Evolutionary conservation across 2,888 invertebrate species (phyloP), one percentile per base, ranked within the genome.

Genomic region (Drosophila anomelani): DNA sequence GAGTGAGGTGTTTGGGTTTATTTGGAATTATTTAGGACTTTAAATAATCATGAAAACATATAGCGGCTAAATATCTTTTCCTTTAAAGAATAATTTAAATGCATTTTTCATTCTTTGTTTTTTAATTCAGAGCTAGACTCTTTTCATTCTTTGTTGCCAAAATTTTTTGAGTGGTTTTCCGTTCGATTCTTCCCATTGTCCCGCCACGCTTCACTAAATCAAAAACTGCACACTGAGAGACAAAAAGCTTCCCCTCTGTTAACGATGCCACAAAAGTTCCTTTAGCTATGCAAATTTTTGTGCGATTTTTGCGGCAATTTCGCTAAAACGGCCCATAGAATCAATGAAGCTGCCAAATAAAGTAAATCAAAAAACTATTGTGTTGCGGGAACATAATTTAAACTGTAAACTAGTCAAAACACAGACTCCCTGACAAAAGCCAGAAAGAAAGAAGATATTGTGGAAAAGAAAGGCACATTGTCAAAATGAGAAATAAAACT

Each of bases 131-230:
- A 4, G 20, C 34, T 36, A 15, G 20, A 20, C 20, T 36, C 54
- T 47, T 9, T n/a, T 68, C 47, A 49, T 15, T 64, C 41, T 64
- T 67, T 67, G 67, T 67, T 47, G 20, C 20, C 17, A n/a, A 29
- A 36, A 64, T 26, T 55, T 41, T 64, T 68, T 56, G 9, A 29
- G n/a, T 36, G 15, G 29, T 23, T 68, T 56, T 66, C 49, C 66
- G 49, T 39, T 73, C 34, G 39, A 73, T 73, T 71, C 49, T 51
- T 55, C 26, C 29, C 34, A 55, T 71, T 73, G 73, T 73, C 34
- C 32, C 46, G 29, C 10, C 38, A 43, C 62, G 81, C 64, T 80
- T 66, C 67, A 76, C 68, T 87, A 84, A 81, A 87, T 81, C 64
- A 87, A 59, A 70, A 56, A 53, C 13, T 58, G 64, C 70, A 71